phyloP scores from a whole-genome alignment of 2,888 invertebrate genomes.

The Platycnemis pennipes region DNA sequence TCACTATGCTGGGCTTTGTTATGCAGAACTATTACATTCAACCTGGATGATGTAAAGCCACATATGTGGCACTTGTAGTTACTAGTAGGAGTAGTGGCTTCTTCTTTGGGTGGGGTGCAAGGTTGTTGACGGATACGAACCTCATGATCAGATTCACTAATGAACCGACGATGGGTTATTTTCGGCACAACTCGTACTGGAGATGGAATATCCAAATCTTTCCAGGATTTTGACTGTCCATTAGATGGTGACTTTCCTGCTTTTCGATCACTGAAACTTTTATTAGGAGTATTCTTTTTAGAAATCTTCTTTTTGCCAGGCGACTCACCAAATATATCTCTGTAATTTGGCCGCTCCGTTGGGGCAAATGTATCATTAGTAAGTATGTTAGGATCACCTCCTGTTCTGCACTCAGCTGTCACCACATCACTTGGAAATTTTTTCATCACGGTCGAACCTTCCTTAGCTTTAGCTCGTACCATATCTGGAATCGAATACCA shows the following conservation, averaged over 20 bases:
- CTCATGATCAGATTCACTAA: conserved; percentile 82
- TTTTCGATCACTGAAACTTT: conserved; percentile 69
- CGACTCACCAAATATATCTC: conserved; percentile 80
- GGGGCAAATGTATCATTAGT: conserved; percentile 82
- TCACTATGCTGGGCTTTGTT: conserved; percentile 84
- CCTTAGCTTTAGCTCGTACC: conserved; percentile 80
- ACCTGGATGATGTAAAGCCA: conserved; percentile 84
- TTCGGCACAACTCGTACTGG: conserved; percentile 72
- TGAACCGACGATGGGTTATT: conserved; percentile 80
- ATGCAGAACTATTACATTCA: conserved; percentile 88
- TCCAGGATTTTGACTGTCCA: conserved; percentile 61
- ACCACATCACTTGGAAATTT: conserved; percentile 90
- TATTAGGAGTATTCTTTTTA: conserved; percentile 75
- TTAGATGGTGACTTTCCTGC: conserved; percentile 49
- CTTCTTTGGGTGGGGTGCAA: conserved; percentile 76
- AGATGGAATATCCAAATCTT: conserved; percentile 67
- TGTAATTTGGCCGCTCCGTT: conserved; percentile 80
- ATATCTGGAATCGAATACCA: conserved; percentile 43
- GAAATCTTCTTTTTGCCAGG: conserved; percentile 78
- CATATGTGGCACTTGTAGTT: conserved; percentile 84
- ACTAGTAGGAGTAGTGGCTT: conserved; percentile 76
- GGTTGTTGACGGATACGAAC: conserved; percentile 84
- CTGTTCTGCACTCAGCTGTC: conserved; percentile 86
- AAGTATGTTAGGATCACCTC: conserved; percentile 87
- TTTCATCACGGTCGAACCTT: conserved; percentile 83